A percentile compares a stretch with the other conserved stretches of the same genome.
Evolutionary conservation across 2,113 vertebrate genomes (phyloP).

Genomic region (Epinephelus moara): DNA sequence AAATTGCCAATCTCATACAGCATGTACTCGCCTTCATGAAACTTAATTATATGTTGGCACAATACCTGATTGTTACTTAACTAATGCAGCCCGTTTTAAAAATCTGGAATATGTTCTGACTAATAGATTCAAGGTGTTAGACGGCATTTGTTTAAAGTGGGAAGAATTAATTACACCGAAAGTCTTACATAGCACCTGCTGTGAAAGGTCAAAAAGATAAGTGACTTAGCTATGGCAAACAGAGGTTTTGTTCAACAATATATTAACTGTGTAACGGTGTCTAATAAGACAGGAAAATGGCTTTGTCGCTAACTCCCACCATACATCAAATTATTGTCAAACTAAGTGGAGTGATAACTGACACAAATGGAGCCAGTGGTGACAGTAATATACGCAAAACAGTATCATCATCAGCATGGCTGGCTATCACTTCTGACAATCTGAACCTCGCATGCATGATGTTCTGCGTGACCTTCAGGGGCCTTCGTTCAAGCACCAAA

Average conservation of each 20-base stretch:
- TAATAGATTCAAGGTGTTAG: constrained; percentile 59
- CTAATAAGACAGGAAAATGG: constrained; percentile 32
- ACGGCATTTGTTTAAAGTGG: constrained; percentile 57
- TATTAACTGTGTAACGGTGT: constrained; percentile 35
- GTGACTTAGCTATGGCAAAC: constrained; percentile 42
- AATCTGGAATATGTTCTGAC: constrained; percentile 50
- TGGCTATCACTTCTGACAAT: constrained; percentile 30
- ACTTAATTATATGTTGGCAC: constrained; percentile 64
- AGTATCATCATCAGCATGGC: constrained; percentile 11
- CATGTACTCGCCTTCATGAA: constrained; percentile 40
- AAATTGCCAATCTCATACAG: constrained; percentile 38
- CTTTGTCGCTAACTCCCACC: not conserved
- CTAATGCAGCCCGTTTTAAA: constrained; percentile 34
- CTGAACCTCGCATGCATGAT: constrained; percentile 5
- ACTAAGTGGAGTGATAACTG: constrained; percentile 43
- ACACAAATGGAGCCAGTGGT: constrained; percentile 22
- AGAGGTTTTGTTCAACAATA: constrained; percentile 34
- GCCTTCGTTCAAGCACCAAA: constrained; percentile 9
- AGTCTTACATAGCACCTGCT: constrained; percentile 48
- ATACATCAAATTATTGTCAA: constrained; percentile 48
- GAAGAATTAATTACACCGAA: constrained; percentile 54
- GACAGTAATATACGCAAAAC: constrained; percentile 18
- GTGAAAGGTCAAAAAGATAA: constrained; percentile 70
- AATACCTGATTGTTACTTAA: constrained; percentile 44
- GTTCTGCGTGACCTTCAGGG: constrained; percentile 53